Evolutionary conservation across 2,888 invertebrate species (phyloP), one percentile per base, ranked within the genome.

Genomic region (Galerucella nymphaeae): DNA sequence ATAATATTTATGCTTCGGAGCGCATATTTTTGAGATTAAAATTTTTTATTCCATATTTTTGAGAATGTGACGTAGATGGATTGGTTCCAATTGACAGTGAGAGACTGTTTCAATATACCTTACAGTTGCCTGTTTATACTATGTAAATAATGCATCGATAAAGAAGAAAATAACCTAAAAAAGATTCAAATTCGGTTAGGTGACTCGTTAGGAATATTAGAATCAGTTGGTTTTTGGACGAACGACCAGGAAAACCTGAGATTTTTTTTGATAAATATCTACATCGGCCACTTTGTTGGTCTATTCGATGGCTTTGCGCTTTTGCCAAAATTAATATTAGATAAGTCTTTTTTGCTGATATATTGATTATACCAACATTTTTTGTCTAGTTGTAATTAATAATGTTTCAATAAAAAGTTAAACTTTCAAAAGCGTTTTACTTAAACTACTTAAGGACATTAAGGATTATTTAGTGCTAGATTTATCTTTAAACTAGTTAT

Each of bases 171-270:
- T 38, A 67, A 61, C 50, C n/a, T 50, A 16, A 38, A 38, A 38
- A 38, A 38, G 9, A 38, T 38, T 10, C n/a, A 59, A 20, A 18
- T 30, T 30, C 20, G 61, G 58, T 18, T 23, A 64, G 71, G 66
- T 73, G 63, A 66, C 57, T 53, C 42, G 30, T 59, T 23, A 13
- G 13, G 38, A 42, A 76, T 72, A 70, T 66, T 61, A 45, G 42
- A 55, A 66, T 67, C 65, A 64, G 74, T 73, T 72, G 65, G 61
- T 69, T 72, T 79, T 81, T 79, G 80, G 80, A 83, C 85, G 85
- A 86, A 85, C 85, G 85, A 86, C 83, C 83, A 82, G 85, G 84
- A 82, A 80, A 81, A 80, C 84, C 83, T 84, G 84, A 82, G 81
- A 80, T 80, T 83, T 86, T 86, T 85, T 86, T 23, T 23, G 23